These are phyloP conservation scores for Telenomus remus DNA, from an alignment of 1,140 invertebrate species.

Conservation along the genomic window DNA sequence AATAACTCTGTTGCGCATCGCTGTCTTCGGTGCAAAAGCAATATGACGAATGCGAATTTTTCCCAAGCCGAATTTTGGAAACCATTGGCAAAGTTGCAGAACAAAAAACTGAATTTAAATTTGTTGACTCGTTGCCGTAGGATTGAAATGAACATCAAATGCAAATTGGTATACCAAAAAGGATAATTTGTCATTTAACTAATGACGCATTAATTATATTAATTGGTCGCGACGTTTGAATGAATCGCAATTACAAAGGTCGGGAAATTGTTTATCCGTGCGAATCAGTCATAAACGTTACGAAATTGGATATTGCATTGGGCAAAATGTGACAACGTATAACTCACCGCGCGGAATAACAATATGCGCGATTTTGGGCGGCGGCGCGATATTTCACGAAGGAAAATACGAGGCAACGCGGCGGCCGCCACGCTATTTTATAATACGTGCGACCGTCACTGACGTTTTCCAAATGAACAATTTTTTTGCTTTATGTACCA, in stretches of 20 bases:
- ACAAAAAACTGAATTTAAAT: too few species aligned
- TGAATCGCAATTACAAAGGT: constrained; percentile 41
- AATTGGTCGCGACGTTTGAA: constrained; percentile 31
- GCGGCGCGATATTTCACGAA: constrained; percentile 46
- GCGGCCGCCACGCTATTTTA: constrained; percentile 34
- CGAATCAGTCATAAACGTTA: constrained; percentile 52
- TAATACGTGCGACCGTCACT: constrained; percentile 44
- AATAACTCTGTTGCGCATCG: constrained; percentile 37
- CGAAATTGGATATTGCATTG: constrained; percentile 47
- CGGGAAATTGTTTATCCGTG: constrained; percentile 48
- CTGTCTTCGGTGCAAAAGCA: constrained; percentile 44
- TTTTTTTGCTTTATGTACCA: constrained; percentile 54
- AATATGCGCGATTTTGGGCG: constrained; percentile 47
- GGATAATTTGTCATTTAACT: constrained; percentile 47
- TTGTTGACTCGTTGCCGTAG: constrained; percentile 5
- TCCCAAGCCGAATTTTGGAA: constrained; percentile 33
- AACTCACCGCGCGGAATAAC: constrained; percentile 49
- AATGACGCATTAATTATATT: constrained; percentile 53
- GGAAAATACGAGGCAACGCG: constrained; percentile 35
- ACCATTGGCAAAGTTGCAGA: too few species aligned
- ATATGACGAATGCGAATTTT: constrained; percentile 50
- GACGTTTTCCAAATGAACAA: constrained; percentile 51
- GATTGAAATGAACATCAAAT: constrained; percentile 12
- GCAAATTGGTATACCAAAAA: constrained; percentile 13
- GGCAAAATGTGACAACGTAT: constrained; percentile 46